Evolutionary conservation across 2,113 vertebrate genomes (phyloP).

Genomic region (Chelonoidis abingdonii): DNA sequence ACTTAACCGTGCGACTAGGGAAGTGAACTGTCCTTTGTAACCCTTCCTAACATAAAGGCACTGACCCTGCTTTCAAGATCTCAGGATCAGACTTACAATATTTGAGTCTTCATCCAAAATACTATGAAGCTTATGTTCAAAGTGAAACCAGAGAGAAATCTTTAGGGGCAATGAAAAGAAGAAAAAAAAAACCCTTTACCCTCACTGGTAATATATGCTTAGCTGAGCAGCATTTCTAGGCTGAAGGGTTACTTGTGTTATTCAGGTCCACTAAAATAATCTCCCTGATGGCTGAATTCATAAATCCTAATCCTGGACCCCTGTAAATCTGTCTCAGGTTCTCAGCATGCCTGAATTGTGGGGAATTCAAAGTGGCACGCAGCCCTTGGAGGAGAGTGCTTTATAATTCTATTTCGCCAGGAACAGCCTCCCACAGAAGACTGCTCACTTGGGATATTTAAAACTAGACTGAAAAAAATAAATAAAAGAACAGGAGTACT

Average conservation of each 20-base stretch:
- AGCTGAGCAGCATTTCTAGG: not conserved
- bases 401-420: not conserved
- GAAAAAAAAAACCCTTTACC: not conserved
- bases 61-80: not conserved
- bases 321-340: not conserved
- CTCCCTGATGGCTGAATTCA: not conserved
- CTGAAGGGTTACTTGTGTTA: not conserved
- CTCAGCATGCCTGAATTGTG: not conserved
- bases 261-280: not conserved
- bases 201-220: not conserved
- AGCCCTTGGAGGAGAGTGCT: not conserved
- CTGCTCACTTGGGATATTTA: not conserved
- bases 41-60: not conserved
- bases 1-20: not conserved
- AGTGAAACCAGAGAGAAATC: not conserved
- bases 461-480: not conserved
- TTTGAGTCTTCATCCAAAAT: not conserved
- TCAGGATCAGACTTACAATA: not conserved
- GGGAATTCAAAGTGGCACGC: not conserved
- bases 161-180: not conserved
- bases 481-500: too few species aligned
- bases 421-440: not conserved
- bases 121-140: not conserved
- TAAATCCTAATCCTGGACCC: not conserved
- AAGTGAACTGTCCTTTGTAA: not conserved